Evolutionary conservation across 2,113 vertebrate species (phyloP).

Genomic region (Nettapus auritus): DNA sequence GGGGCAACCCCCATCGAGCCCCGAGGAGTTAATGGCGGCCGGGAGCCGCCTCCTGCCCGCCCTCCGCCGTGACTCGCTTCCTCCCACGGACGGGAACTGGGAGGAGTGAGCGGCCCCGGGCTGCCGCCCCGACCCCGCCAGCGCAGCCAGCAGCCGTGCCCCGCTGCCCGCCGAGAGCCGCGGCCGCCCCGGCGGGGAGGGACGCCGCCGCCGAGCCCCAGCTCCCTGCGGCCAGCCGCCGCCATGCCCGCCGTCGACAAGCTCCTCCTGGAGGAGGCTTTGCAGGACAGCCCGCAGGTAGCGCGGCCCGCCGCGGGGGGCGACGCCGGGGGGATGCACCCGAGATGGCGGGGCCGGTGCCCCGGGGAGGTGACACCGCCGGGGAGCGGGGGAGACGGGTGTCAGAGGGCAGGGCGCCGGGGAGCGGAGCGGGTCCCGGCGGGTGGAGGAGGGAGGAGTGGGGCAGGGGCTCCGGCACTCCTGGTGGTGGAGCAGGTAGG

Average conservation of each 20-base stretch:
- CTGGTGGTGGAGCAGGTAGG: not conserved
- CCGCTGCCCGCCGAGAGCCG: not conserved
- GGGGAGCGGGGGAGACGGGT: not conserved
- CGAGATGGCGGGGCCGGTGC: not conserved
- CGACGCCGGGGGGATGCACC: not conserved
- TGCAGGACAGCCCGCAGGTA: slow-evolving; percentile 99
- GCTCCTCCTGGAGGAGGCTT: slow-evolving; percentile 92
- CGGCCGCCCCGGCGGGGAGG: not conserved
- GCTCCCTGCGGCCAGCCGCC: not conserved
- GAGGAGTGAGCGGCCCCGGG: not conserved
- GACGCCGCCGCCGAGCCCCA: not conserved
- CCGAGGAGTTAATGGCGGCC: not conserved
- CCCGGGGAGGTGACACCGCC: not conserved
- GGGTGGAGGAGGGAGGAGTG: not conserved
- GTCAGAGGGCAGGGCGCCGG: not conserved
- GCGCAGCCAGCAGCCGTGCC: not conserved
- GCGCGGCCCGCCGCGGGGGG: not conserved
- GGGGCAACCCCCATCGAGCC: rapidly evolving
- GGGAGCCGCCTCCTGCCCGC: not conserved
- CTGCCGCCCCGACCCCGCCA: not conserved
- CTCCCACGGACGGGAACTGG: slow-evolving; percentile 23
- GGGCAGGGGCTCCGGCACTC: not conserved
- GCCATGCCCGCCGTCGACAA: slow-evolving; percentile 93
- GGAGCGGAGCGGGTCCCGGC: not conserved
- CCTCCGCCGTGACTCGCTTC: slow-evolving; percentile 12